Conservation (phyloP, 2,113 vertebrate species). For the Cheilinus undulatus region DNA sequence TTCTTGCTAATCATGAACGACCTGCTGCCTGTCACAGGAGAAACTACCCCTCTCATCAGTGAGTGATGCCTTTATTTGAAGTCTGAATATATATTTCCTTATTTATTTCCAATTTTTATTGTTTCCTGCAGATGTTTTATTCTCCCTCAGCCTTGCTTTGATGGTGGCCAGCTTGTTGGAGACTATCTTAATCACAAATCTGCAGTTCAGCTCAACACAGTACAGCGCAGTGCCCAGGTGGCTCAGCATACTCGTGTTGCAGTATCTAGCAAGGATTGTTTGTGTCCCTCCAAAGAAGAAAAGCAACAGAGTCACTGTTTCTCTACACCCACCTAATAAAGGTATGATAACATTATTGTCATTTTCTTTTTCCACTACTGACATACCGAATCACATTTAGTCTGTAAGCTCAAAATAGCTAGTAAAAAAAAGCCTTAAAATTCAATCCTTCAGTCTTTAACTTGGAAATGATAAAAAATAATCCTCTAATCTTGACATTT, state of each 20-base stretch:
- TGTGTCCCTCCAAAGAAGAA: slow-evolving; percentile 48
- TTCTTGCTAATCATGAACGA: slow-evolving; percentile 87
- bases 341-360: slow-evolving; percentile 22
- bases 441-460: no score
- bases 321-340: neutral
- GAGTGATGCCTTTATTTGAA: slow-evolving; percentile 25
- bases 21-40: slow-evolving; percentile 80
- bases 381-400: no score
- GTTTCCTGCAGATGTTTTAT: slow-evolving; percentile 59
- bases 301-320: slow-evolving; percentile 28
- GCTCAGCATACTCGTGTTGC: slow-evolving; percentile 74
- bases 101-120: neutral
- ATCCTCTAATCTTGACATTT: neutral
- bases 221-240: slow-evolving; percentile 69
- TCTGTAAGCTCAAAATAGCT: no score
- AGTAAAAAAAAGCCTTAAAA: no score
- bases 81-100: neutral
- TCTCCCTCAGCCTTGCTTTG: slow-evolving; percentile 77
- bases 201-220: slow-evolving; percentile 76
- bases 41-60: slow-evolving; percentile 80
- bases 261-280: slow-evolving; percentile 72
- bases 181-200: slow-evolving; percentile 82
- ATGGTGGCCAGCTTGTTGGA: slow-evolving; percentile 85
- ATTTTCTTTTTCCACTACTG: no score
- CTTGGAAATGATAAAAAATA: no score